Percentiles rank a stretch among this genome's conserved stretches.
These are phyloP conservation scores for Eupithecia tripunctaria DNA, from an alignment of 2,888 invertebrate genomes.

Conservation along the genomic window DNA sequence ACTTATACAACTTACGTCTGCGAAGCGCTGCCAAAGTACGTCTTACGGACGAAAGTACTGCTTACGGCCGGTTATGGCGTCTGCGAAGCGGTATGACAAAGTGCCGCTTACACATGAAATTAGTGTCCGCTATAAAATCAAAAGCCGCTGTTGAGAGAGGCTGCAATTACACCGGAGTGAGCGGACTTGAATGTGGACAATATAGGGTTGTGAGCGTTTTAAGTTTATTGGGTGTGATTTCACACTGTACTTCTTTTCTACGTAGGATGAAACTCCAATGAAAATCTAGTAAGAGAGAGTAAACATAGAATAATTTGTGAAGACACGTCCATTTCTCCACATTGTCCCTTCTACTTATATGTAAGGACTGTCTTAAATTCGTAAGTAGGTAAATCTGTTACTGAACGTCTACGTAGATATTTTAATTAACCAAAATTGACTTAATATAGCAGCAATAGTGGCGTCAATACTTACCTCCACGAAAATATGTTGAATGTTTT, in stretches of 20 bases:
- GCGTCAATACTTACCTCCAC: background rate
- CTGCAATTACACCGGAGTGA: conserved; percentile 43
- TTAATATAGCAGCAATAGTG: background rate
- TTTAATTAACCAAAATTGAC: background rate
- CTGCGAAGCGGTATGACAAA: conserved; percentile 59
- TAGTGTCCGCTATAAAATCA: conserved; percentile 71
- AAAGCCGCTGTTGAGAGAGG: conserved; percentile 51
- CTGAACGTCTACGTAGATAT: background rate
- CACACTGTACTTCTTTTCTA: background rate
- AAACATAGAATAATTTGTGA: background rate
- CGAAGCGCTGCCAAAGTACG: conserved; percentile 46
- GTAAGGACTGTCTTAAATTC: too few relatives aligned
- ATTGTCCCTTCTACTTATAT: background rate
- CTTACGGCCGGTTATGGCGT: conserved; percentile 28
- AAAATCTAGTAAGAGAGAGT: background rate
- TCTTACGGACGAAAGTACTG: conserved; percentile 42
- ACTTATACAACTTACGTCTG: conserved; percentile 4
- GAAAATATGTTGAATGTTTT: background rate
- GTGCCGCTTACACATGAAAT: conserved; percentile 64
- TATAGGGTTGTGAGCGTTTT: background rate
- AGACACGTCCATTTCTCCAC: too few relatives aligned
- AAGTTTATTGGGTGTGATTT: background rate
- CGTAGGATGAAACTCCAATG: background rate
- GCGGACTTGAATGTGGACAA: background rate
- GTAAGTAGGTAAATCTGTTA: too few relatives aligned